phyloP scores from a whole-genome alignment of 2,888 invertebrate species.

The Trichogramma dendrolimi region DNA sequence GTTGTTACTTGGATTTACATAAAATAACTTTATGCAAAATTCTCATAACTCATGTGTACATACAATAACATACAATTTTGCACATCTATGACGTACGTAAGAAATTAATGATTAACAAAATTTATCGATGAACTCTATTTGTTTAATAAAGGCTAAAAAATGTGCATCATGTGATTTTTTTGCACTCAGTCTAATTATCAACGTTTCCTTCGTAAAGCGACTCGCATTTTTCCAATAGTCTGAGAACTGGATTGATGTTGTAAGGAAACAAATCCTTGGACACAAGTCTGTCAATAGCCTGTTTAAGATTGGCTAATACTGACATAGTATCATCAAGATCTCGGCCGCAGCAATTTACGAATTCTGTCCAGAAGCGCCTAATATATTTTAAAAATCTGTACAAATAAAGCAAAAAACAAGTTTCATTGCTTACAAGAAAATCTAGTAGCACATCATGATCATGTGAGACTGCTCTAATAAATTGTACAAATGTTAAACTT shows the following conservation, averaged over 20 bases:
- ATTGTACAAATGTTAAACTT: conserved; percentile 80
- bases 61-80: too few species aligned
- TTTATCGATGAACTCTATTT: too few species aligned
- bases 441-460: conserved; percentile 78
- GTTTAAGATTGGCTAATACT: conserved; percentile 71
- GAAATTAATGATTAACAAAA: too few species aligned
- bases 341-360: conserved; percentile 71
- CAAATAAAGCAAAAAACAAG: conserved; percentile 81
- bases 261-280: conserved; percentile 82
- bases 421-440: conserved; percentile 84
- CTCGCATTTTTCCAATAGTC: conserved; percentile 78
- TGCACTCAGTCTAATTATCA: conserved; percentile 61
- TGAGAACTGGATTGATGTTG: conserved; percentile 82
- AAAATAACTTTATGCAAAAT: too few species aligned
- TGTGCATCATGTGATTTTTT: conserved; percentile 5
- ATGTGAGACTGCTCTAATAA: conserved; percentile 76
- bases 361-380: conserved; percentile 77
- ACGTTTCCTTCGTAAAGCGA: conserved; percentile 81
- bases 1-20: too few species aligned
- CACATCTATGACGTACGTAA: too few species aligned
- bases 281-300: conserved; percentile 78
- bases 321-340: conserved; percentile 79
- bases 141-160: too few species aligned
- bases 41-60: too few species aligned
- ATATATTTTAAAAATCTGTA: conserved; percentile 80